Base-by-base conservation (phyloP, 2,797 vertebrate species). In the Paratrypauchen microcephalus region DNA sequence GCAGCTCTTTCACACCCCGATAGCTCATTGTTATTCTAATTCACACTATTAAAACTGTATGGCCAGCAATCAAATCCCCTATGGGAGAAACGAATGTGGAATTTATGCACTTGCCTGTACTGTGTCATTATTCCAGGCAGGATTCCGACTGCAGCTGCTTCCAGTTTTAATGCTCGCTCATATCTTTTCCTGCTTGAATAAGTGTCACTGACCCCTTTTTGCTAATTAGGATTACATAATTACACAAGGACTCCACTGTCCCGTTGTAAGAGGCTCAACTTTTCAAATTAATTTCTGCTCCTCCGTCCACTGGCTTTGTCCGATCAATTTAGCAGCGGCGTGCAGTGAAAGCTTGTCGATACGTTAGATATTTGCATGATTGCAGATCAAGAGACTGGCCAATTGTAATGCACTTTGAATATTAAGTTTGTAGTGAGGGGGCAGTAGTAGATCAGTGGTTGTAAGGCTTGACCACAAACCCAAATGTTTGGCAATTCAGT, bases 121-220 rank as follows among this genome's bases (percentile, higher is more conserved):
- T 26, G 56, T 69, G 70, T 73, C 50, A 65, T 78, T 78, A 78
- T 75, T 69, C 45, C 56, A 52, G 50, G 0, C 2, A 65, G 61
- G 69, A 68, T 71, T 76, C 62, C 71, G 54, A 66, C 65, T 73
- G 70, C 80, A 78, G 64, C 75, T 82, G 67, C 68, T 56, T 47
- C 52, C 56, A 65, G 68, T 69, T 69, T 69, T 72, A 48, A 70
- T 76, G 75, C 65, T 57, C 56, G 24, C 69, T 74, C 77, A 62
- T 80, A 65, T 73, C 71, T 78, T 71, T 36, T 71, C 73, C 70
- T 73, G 63, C 73, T 65, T 64, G 70, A 78, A 69, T 75, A 73
- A 75, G 80, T 83, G 87, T 82, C 83, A 82, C 74, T 87, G 85
- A 89, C 88, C 87, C 85, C 83, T 86, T 84, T 90, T 87, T 86